Evolutionary conservation across 2,888 invertebrate genomes (phyloP), one percentile per base, ranked within the genome.

Genomic region (Agrochola circellaris): DNA sequence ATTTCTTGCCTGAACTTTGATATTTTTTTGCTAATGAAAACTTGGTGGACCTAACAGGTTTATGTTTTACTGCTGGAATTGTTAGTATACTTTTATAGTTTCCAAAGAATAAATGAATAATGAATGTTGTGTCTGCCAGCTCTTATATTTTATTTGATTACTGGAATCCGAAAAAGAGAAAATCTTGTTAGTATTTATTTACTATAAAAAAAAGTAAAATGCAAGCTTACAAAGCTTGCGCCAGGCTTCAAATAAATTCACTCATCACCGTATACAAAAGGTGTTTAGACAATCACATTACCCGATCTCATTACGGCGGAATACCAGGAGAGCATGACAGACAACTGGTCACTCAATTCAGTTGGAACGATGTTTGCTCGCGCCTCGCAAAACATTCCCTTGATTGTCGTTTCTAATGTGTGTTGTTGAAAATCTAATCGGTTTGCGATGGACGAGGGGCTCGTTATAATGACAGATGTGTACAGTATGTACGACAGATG

Each of bases 331-430:
- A 61, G 17, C 77, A 74, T 81, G 34, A 81, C 61, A 60, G 71
- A 83, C 65, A 81, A 74, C 42, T 51, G 77, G 68, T 81, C 71
- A 61, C 66, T 77, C 70, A 64, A 84, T 81, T 81, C 45, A 77
- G 69, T 70, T 65, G 61, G 62, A 69, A 45, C 64, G 45, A 20
- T 83, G 69, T 84, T 83, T 83, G 42, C 38, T 13, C 23, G 60
- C 54, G 42, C 26, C 66, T 77, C 58, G 65, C 77, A 65, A 83
- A 84, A 81, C 82, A 78, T 75, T 66, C 65, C 48, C 54, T 71
- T 34, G 58, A 81, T 73, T 72, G 74, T 70, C 62, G 58, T 62
- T 77, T 54, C 81, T 66, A 77, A 74, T 60, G 61, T 77, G 65
- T 61, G 64, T 51, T 71, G 79, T 72, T 79, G 62, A 61, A 72